These are phyloP conservation scores for Vicugna pacos DNA, from an alignment of 2,113 vertebrate species.

Conservation along the genomic window DNA sequence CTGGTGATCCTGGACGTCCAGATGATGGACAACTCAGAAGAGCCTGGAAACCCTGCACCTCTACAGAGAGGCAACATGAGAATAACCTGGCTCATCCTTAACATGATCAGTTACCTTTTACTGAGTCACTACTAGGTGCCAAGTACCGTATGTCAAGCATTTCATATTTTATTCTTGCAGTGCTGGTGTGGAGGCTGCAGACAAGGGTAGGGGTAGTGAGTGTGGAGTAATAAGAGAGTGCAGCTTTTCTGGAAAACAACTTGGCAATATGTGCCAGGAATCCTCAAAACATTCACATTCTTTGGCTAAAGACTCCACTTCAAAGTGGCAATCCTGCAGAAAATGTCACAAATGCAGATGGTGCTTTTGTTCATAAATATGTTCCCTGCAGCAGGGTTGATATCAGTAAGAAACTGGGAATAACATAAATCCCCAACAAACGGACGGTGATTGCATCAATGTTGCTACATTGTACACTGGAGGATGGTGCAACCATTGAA, in stretches of 20 bases:
- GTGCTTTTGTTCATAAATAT: neutral
- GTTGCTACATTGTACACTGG: neutral
- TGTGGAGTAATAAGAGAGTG: neutral
- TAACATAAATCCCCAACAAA: neutral
- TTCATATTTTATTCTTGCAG: neutral
- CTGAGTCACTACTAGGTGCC: neutral
- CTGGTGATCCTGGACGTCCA: neutral
- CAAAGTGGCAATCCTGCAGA: neutral
- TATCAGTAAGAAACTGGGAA: neutral
- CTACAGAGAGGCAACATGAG: neutral
- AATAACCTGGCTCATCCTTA: neutral
- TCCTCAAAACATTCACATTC: neutral
- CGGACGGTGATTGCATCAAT: neutral
- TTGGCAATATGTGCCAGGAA: neutral
- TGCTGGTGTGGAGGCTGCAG: neutral
- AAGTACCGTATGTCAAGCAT: neutral
- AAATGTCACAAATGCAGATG: neutral
- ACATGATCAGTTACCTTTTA: neutral
- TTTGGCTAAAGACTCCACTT: neutral
- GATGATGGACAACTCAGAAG: neutral
- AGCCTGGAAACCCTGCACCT: neutral
- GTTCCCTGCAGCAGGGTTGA: neutral
- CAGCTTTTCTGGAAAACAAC: neutral
- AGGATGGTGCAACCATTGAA: neutral
- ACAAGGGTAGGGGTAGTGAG: accelerated